phyloP scores from a whole-genome alignment of 1,140 invertebrate genomes.

The Pseudomyrmex sp. region DNA sequence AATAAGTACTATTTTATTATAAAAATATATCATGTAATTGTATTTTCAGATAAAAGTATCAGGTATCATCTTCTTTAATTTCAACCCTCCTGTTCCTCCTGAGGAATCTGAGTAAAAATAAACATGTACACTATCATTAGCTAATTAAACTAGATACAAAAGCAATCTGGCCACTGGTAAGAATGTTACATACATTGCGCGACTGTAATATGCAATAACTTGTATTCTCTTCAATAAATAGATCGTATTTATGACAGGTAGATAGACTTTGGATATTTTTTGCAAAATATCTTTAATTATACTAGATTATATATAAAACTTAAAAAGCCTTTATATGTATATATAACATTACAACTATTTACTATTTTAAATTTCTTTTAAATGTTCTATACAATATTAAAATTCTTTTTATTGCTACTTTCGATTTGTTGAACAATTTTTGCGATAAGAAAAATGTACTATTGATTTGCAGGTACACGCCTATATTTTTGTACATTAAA shows the following conservation, averaged over 20 bases:
- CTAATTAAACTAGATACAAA: constrained; percentile 39
- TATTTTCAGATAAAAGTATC: constrained; percentile 53
- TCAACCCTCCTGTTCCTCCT: constrained; percentile 17
- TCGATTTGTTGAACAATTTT: background rate
- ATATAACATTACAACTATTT: constrained; percentile 16
- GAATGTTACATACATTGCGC: constrained; percentile 47
- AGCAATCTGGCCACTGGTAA: constrained; percentile 25
- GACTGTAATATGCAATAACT: constrained; percentile 54
- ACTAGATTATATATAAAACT: constrained; percentile 9
- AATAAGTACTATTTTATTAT: background rate
- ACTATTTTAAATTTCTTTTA: background rate
- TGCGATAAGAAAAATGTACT: no score
- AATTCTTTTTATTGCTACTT: constrained; percentile 27
- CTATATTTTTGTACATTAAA: background rate
- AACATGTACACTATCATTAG: constrained; percentile 12
- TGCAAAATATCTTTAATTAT: background rate
- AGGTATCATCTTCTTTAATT: constrained; percentile 60
- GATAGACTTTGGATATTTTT: background rate
- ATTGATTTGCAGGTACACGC: background rate
- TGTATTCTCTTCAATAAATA: constrained; percentile 45
- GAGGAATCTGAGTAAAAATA: constrained; percentile 29
- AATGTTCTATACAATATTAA: constrained; percentile 32
- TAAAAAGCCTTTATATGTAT: background rate
- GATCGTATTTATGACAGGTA: constrained; percentile 24
- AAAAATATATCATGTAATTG: background rate